Evolutionary conservation across 2,888 invertebrate genomes (phyloP).

Genomic region (Ceraclea dissimilis): DNA sequence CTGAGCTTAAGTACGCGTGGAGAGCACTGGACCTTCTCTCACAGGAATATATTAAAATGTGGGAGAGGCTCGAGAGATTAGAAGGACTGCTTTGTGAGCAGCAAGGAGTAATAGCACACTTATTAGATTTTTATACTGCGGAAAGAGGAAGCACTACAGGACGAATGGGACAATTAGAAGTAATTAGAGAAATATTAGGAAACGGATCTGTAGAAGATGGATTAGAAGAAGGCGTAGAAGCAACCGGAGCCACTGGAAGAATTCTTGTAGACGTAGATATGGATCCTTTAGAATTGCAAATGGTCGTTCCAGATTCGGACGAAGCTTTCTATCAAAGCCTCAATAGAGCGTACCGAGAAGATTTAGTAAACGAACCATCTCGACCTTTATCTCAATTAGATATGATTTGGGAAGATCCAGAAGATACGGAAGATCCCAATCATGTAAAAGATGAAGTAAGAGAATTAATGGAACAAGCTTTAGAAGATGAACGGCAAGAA

Average conservation of each 20-base stretch:
- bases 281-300: constrained; percentile 31
- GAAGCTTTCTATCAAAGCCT: constrained; percentile 84
- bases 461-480: constrained; percentile 44
- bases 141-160: constrained; percentile 47
- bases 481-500: constrained; percentile 51
- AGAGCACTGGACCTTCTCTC: constrained; percentile 82
- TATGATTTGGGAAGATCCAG: constrained; percentile 82
- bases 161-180: constrained; percentile 46
- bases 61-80: constrained; percentile 83
- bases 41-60: constrained; percentile 90
- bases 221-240: constrained; percentile 58
- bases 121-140: constrained; percentile 66
- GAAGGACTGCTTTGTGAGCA: constrained; percentile 83
- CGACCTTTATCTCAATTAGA: constrained; percentile 67
- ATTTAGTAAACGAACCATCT: constrained; percentile 58
- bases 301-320: constrained; percentile 61
- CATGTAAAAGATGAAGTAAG: constrained; percentile 29
- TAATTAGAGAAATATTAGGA: constrained; percentile 58
- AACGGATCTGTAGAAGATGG: constrained; percentile 60
- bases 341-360: constrained; percentile 81
- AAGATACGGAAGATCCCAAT: constrained; percentile 57
- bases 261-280: constrained; percentile 32
- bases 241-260: constrained; percentile 31
- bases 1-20: constrained; percentile 89
- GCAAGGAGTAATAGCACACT: constrained; percentile 81